Conservation (phyloP, 2,888 invertebrate genomes). For the Mimumesa dahlbomi region DNA sequence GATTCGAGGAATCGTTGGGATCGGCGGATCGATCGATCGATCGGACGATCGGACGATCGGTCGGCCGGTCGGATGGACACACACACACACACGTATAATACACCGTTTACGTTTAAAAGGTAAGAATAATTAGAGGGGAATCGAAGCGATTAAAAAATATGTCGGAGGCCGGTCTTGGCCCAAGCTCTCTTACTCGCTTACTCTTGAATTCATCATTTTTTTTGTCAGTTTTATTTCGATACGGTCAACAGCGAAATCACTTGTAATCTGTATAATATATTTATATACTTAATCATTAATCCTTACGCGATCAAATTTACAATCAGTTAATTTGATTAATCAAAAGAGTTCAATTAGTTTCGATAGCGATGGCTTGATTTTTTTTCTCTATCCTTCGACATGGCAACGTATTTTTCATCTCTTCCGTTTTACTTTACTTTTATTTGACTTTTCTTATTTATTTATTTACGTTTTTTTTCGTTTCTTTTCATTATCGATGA, state of each 20-base stretch:
- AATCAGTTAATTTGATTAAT: conserved; percentile 69
- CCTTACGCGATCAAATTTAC: conserved; percentile 69
- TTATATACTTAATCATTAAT: conserved; percentile 67
- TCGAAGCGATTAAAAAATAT: conserved; percentile 78
- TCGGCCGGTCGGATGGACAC: too few species aligned
- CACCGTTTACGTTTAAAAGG: conserved; percentile 65
- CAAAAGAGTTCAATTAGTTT: conserved; percentile 71
- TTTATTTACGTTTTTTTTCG: conserved; percentile 10
- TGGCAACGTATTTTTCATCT: conserved; percentile 26
- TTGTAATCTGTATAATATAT: conserved; percentile 71
- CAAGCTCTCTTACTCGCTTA: conserved; percentile 75
- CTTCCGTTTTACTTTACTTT: conserved; percentile 29
- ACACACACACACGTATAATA: conserved; percentile 52
- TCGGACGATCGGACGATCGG: conserved; percentile 8
- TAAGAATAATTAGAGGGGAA: conserved; percentile 72
- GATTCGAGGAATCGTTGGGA: conserved; percentile 9
- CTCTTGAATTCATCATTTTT: conserved; percentile 59
- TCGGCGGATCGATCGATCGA: conserved; percentile 30
- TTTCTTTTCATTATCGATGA: conserved; percentile 66
- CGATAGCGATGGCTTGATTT: conserved; percentile 65
- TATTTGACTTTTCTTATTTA: background rate
- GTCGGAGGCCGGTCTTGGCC: conserved; percentile 71
- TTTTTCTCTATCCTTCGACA: conserved; percentile 37
- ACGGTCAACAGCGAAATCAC: conserved; percentile 69
- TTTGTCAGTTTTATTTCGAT: conserved; percentile 49